These are phyloP conservation scores for Eupithecia subfuscata DNA, from an alignment of 2,888 invertebrate genomes.

Conservation along the genomic window DNA sequence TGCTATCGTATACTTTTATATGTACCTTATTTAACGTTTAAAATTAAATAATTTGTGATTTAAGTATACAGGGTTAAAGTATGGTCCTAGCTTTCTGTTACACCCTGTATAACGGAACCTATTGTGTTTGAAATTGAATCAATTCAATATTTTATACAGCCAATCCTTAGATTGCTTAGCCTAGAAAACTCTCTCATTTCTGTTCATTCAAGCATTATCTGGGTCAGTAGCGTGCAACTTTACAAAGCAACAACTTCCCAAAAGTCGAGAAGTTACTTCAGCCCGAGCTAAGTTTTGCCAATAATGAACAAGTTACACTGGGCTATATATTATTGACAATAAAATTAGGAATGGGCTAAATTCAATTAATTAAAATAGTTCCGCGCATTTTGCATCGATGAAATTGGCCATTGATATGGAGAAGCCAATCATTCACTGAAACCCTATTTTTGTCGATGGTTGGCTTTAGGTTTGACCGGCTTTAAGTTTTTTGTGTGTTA, in stretches of 20 bases:
- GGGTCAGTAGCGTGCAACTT: slow-evolving; percentile 16
- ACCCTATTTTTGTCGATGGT: too few species aligned
- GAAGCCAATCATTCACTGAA: too few species aligned
- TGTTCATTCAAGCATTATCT: slow-evolving; percentile 8
- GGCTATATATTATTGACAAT: slow-evolving; percentile 29
- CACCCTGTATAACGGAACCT: too few species aligned
- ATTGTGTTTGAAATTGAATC: neutral
- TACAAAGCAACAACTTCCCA: slow-evolving; percentile 5
- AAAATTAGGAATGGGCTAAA: slow-evolving; percentile 22
- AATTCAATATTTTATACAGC: neutral
- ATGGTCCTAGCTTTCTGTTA: too few species aligned
- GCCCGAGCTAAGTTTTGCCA: slow-evolving; percentile 13
- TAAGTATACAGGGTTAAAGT: too few species aligned
- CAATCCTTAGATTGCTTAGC: too few species aligned
- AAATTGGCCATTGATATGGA: neutral
- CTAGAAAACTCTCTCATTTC: neutral
- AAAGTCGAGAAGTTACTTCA: slow-evolving; percentile 25
- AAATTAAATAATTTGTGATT: too few species aligned
- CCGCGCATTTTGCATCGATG: slow-evolving; percentile 24
- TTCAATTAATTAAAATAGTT: slow-evolving; percentile 25
- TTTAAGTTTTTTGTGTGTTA: too few species aligned
- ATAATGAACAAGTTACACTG: slow-evolving; percentile 30
- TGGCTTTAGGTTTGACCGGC: too few species aligned
- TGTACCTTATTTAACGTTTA: too few species aligned
- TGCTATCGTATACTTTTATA: too few species aligned